A percentile compares a stretch with the other conserved stretches of the same genome.
Evolutionary conservation across 2,888 invertebrate species (phyloP).

Genomic region (Imbricaverruca yamaguchii): DNA sequence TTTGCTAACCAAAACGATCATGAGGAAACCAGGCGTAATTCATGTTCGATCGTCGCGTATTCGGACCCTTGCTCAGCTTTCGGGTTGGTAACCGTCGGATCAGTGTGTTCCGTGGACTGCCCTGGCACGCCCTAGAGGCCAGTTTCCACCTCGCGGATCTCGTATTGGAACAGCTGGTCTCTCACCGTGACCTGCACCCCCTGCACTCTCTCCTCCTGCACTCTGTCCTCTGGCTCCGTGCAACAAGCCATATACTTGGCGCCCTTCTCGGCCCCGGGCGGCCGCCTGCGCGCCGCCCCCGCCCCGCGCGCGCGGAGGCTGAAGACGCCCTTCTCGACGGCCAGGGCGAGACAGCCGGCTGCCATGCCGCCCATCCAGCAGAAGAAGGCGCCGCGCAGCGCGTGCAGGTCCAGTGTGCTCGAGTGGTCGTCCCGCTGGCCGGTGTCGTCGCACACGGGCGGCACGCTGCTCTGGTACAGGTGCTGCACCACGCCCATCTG

Average conservation of each 20-base stretch:
- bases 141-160: neutral
- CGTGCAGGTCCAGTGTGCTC: neutral
- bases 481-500: neutral
- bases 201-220: too few species aligned
- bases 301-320: neutral
- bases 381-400: slow-evolving; percentile 6
- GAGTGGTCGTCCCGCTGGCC: neutral
- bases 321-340: neutral
- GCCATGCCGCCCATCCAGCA: slow-evolving; percentile 12
- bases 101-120: too few species aligned
- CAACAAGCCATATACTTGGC: neutral
- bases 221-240: neutral
- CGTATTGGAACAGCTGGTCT: neutral
- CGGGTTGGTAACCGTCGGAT: too few species aligned
- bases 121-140: neutral
- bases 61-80: too few species aligned
- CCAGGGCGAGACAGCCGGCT: neutral
- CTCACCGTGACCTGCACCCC: neutral
- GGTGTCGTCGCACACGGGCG: neutral
- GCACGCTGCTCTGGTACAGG: neutral
- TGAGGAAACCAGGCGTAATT: too few species aligned
- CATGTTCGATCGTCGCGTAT: too few species aligned
- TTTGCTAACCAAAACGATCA: too few species aligned
- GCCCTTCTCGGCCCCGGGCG: neutral
- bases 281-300: neutral